These are phyloP conservation scores for Drosophila sordidula DNA, from an alignment of 2,888 invertebrate species.

Conservation along the genomic window DNA sequence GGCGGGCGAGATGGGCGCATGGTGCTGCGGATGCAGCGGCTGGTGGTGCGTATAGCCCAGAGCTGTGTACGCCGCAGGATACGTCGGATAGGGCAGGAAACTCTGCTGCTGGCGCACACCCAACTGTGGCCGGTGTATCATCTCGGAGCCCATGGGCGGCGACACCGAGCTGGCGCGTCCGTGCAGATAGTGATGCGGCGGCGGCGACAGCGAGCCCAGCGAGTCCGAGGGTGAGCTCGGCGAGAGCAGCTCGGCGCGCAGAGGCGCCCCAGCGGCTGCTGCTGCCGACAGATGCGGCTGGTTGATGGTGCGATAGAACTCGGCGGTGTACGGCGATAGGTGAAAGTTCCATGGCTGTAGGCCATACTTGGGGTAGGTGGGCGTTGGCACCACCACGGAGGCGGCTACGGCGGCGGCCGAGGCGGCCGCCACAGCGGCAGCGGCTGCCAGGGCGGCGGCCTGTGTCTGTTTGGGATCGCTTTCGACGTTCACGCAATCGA, in stretches of 20 bases:
- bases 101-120: slow-evolving; percentile 77
- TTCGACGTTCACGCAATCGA: slow-evolving; percentile 79
- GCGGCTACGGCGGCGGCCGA: slow-evolving; percentile 86
- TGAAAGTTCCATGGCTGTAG: slow-evolving; percentile 84
- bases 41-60: slow-evolving; percentile 67
- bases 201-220: slow-evolving; percentile 83
- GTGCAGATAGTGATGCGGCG: slow-evolving; percentile 84
- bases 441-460: slow-evolving; percentile 73
- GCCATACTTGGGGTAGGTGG: slow-evolving; percentile 84
- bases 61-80: slow-evolving; percentile 63
- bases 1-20: slow-evolving; percentile 85
- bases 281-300: slow-evolving; percentile 78
- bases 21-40: slow-evolving; percentile 56
- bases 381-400: slow-evolving; percentile 85
- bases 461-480: slow-evolving; percentile 79
- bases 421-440: slow-evolving; percentile 79
- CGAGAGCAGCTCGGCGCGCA: slow-evolving; percentile 82
- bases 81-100: slow-evolving; percentile 78
- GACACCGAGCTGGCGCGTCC: slow-evolving; percentile 84
- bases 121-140: slow-evolving; percentile 81
- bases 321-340: slow-evolving; percentile 83
- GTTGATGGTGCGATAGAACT: slow-evolving; percentile 84
- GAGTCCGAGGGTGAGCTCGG: slow-evolving; percentile 84
- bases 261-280: slow-evolving; percentile 76
- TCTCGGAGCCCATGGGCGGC: slow-evolving; percentile 83